A percentile compares a stretch with the other conserved stretches of the same genome.
phyloP scores from a whole-genome alignment of 2,113 vertebrate species.

The Solea solea region DNA sequence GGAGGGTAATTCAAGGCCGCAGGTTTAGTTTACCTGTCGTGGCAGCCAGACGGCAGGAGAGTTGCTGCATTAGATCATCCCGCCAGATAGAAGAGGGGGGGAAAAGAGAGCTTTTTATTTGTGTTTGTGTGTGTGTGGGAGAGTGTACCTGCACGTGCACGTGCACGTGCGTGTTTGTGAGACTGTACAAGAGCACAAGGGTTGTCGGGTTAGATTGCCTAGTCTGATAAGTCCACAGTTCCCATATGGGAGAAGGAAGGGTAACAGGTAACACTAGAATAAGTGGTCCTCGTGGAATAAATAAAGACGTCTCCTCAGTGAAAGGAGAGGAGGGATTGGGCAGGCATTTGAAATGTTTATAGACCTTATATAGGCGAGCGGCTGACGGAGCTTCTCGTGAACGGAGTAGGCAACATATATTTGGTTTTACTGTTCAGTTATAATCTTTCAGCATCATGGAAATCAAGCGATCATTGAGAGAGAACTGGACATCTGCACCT shows the following conservation, averaged over 20 bases:
- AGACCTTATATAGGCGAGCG: background rate
- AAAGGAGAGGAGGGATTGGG: no score
- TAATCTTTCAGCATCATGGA: no score
- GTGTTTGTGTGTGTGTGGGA: conserved; percentile 32
- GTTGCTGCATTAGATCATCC: conserved; percentile 62
- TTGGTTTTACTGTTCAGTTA: no score
- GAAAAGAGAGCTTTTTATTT: conserved; percentile 14
- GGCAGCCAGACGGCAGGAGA: conserved; percentile 67
- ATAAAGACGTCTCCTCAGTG: conserved; percentile 57
- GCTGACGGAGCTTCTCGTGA: background rate
- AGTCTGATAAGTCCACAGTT: conserved; percentile 63
- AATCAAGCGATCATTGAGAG: no score
- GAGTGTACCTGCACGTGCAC: conserved; percentile 14
- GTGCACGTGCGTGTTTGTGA: conserved; percentile 28
- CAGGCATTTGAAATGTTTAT: conserved; percentile 49
- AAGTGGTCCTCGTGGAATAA: conserved; percentile 77
- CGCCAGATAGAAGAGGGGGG: conserved; percentile 60
- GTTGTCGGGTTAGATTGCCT: conserved; percentile 73
- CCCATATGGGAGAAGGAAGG: conserved; percentile 68
- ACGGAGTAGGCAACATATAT: no score
- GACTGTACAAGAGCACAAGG: conserved; percentile 54
- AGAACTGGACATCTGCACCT: no score
- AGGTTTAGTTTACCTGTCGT: conserved; percentile 69
- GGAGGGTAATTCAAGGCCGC: conserved; percentile 67
- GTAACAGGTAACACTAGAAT: conserved; percentile 76